Percentiles rank a stretch among this genome's conserved stretches.
Evolutionary conservation across 2,797 vertebrate genomes (phyloP).

Genomic region (Lagocephalus sceleratus): DNA sequence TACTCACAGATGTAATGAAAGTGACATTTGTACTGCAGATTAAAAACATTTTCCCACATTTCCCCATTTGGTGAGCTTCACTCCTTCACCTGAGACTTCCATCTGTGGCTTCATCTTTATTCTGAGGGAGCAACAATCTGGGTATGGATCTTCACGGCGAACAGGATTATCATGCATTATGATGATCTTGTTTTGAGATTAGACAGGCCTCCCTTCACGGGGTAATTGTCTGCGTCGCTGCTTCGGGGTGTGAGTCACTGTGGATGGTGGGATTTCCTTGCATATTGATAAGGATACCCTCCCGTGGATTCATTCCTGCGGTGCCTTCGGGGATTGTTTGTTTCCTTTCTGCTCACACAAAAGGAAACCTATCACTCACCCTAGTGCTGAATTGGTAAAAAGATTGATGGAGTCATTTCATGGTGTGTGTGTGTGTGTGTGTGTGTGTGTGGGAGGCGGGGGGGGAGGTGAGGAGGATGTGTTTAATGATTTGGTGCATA

Average conservation of each 20-base stretch:
- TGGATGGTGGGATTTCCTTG: conserved; percentile 42
- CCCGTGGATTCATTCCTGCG: conserved; percentile 23
- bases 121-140: background rate
- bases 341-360: conserved; percentile 41
- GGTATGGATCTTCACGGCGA: background rate
- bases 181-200: conserved; percentile 26
- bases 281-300: conserved; percentile 39
- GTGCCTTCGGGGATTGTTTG: conserved; percentile 30
- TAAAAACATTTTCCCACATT: conserved; percentile 8
- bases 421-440: conserved; percentile 6
- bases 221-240: conserved; percentile 2
- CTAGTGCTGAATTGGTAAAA: conserved; percentile 50
- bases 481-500: conserved; percentile 29
- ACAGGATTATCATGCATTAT: conserved; percentile 22
- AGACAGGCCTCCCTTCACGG: background rate
- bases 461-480: no score
- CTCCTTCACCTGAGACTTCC: background rate
- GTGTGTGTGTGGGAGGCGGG: background rate
- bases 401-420: conserved; percentile 53
- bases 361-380: conserved; percentile 49
- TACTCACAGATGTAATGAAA: conserved; percentile 37
- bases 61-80: background rate
- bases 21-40: conserved; percentile 9
- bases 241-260: conserved; percentile 16
- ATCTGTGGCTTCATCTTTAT: conserved; percentile 2